phyloP scores from a whole-genome alignment of 1,140 invertebrate species.

The Sinella curviseta region DNA sequence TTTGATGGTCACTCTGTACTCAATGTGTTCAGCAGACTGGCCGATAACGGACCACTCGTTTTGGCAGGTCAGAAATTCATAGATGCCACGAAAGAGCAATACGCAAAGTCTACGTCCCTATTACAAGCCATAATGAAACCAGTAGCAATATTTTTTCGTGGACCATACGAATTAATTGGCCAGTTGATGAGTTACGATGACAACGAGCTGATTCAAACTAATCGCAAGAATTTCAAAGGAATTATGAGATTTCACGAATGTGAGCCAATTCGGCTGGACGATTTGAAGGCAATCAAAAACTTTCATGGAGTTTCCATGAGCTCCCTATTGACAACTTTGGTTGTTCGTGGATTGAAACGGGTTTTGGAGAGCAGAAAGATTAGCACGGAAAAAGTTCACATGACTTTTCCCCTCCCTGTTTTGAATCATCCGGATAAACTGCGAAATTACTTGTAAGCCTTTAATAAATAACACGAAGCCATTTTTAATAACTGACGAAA shows the following conservation, averaged over 20 bases:
- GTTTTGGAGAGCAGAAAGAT: not conserved
- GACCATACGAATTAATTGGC: not conserved
- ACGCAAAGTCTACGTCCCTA: not conserved
- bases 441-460: constrained; percentile 2
- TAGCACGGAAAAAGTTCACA: not conserved
- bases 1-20: not conserved
- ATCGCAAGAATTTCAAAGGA: not conserved
- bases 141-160: not conserved
- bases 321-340: not conserved
- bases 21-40: not conserved
- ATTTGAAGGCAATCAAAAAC: constrained; percentile 5
- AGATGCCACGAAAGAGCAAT: not conserved
- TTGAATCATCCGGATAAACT: constrained; percentile 10
- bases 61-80: not conserved
- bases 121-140: not conserved
- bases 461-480: not conserved
- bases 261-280: not conserved
- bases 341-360: not conserved
- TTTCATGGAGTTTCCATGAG: not conserved
- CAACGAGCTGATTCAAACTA: not conserved
- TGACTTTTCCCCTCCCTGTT: not conserved
- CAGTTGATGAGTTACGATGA: not conserved
- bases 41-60: not conserved
- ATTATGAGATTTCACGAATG: constrained; percentile 11
- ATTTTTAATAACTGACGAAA: not conserved